Evolutionary conservation across 1,140 invertebrate species (phyloP), one percentile per base, ranked within the genome.

Genomic region (Bombus soroeensis): DNA sequence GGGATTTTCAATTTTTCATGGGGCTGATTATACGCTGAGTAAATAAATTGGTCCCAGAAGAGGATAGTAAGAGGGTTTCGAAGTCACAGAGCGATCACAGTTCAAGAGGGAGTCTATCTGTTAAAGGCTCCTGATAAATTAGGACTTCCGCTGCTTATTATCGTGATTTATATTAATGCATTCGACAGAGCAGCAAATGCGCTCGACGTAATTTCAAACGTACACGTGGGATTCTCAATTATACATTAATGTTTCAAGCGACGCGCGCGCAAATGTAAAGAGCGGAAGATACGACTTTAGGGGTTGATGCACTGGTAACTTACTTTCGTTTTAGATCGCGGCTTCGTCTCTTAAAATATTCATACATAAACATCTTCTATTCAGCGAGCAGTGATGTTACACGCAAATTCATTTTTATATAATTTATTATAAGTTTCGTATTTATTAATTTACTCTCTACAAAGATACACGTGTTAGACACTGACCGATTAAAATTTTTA

Each of bases 11-110:
- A 3, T 25, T 62, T 62, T 39, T 6, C 74, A 18, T 13, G 28
- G 1, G 28, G 41, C 2, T 62, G 13, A 18, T 74, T 47, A 34
- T 1, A 13, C 10, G 5, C 39, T 15, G 22, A 37, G 18, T 78
- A 43, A 39, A 18, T 18, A 66, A 34, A 78, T 78, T 62, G 59
- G 39, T 78, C 75, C 59, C 75, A 41, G 18, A 32, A n/a, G 75
- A 32, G 15, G n/a, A 8, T 28, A 59, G 74, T 28, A 37, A 12
- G 74, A 76, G 43, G 57, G 25, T 59, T 41, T 41, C 25, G 28
- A 77, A 62, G 28, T 77, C 75, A 15, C 75, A 9, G 32, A 18
- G 34, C 15, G 57, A 64, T 34, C 37, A 39, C 41, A 64, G 57
- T 78, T 64, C 37, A 41, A 9, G 37, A 78, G 59, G 37, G 47